A percentile compares a stretch with the other conserved stretches of the same genome.
Conservation (phyloP, 2,113 vertebrate species). For the Thymallus thymallus region DNA sequence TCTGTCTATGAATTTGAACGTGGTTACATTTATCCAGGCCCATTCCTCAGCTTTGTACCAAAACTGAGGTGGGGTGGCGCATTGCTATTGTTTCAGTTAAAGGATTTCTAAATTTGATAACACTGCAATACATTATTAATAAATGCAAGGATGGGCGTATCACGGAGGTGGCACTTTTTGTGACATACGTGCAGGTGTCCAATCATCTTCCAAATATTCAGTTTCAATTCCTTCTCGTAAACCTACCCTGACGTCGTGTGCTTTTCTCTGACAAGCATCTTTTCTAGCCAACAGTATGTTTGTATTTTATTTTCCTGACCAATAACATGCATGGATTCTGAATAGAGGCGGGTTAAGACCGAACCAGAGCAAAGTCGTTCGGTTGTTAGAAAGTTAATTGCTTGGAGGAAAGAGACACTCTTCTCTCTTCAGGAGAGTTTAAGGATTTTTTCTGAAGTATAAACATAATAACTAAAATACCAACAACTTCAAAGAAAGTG, state of each 20-base stretch:
- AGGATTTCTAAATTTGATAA: too few relatives aligned
- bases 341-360: constrained; percentile 43
- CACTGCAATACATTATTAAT: too few relatives aligned
- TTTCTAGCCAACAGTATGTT: constrained; percentile 17
- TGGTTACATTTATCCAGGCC: too few relatives aligned
- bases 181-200: constrained; percentile 39
- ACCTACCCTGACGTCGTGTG: constrained; percentile 56
- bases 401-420: constrained; percentile 68
- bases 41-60: too few relatives aligned
- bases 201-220: constrained; percentile 35
- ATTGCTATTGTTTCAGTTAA: too few relatives aligned
- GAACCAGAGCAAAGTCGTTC: constrained; percentile 68
- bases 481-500: constrained; percentile 45
- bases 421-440: constrained; percentile 67
- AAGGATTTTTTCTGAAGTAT: constrained; percentile 59
- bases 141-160: too few relatives aligned
- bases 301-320: background rate
- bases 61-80: too few relatives aligned
- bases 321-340: constrained; percentile 30
- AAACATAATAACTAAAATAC: constrained; percentile 46
- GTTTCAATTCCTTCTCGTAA: constrained; percentile 54
- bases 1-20: too few relatives aligned
- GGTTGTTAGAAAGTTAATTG: constrained; percentile 89
- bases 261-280: constrained; percentile 22
- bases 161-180: constrained; percentile 32